Base-by-base conservation (phyloP, 2,113 vertebrate species). In the Rostratula benghalensis region DNA sequence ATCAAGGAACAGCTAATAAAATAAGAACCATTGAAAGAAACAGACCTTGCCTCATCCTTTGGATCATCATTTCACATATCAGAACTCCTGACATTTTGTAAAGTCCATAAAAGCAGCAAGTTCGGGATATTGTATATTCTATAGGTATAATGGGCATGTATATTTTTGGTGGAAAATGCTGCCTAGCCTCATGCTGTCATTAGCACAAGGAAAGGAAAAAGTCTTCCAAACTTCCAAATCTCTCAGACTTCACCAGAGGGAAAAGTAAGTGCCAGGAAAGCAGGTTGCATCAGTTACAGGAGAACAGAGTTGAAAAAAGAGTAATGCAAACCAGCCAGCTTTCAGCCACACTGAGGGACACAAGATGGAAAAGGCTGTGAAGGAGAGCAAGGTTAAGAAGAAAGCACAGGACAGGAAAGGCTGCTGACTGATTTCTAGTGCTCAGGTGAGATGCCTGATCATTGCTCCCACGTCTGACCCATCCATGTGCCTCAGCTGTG, bases 401-500 rank as follows among this genome's bases (percentile, higher is more conserved):
- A 41, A 92, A 70, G 56, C 16, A 56, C 2, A 57, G 41, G 25
- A 43, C n/a, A 70, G 56, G 25, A 43, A 59, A 82, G 63, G 35
- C 25, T 71, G 60, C n/a, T 71, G 61, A 21, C 18, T 41, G 39
- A 56, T 69, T 50, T 56, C 39, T 50, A 64, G 46, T 5, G 46
- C 48, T 73, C 59, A 41, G 71, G 45, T 65, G 68, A 73, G 71
- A 67, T 46, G 54, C 30, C 27, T 46, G 53, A 76, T 30, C 8
- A 10, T n/a, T 23, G 48, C 61, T 78, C 4, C 64, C 24, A 7
- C 5, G 4, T 17, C 59, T 75, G 53, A 50, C 43, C 18, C 4
- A 0, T 56, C 45, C 48, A 9, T 0, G 0, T 41, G 27, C 22
- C 31, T 50, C 84, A 59, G 48, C 43, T 65, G 11, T 28, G 65